phyloP scores from a whole-genome alignment of 1,140 invertebrate genomes.

The Goniozus legneri region DNA sequence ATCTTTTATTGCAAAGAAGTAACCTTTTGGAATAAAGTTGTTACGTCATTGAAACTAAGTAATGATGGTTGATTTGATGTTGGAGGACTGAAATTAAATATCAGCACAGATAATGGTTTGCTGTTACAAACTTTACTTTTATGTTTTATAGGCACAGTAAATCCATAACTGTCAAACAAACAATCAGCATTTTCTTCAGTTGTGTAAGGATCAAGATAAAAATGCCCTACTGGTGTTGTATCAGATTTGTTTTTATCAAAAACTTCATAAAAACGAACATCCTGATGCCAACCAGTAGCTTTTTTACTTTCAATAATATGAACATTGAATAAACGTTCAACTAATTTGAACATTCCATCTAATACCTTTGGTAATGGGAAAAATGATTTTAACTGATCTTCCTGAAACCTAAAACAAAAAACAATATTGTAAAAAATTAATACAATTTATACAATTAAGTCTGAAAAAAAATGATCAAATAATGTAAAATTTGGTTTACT shows the following conservation, averaged over 20 bases:
- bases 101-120: constrained; percentile 72
- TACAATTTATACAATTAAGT: constrained; percentile 9
- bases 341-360: constrained; percentile 70
- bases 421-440: constrained; percentile 10
- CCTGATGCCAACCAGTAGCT: constrained; percentile 75
- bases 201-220: constrained; percentile 80
- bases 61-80: constrained; percentile 63
- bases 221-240: constrained; percentile 67
- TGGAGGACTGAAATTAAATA: constrained; percentile 77
- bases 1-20: too few relatives aligned
- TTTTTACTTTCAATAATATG: constrained; percentile 67
- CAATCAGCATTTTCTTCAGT: constrained; percentile 63
- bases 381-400: constrained; percentile 72
- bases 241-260: constrained; percentile 65
- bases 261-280: constrained; percentile 81
- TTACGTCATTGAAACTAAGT: constrained; percentile 73
- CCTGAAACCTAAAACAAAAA: constrained; percentile 58
- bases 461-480: neutral
- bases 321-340: constrained; percentile 77
- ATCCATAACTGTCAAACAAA: constrained; percentile 61
- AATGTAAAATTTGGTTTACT: constrained; percentile 45
- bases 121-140: constrained; percentile 60
- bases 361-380: constrained; percentile 81
- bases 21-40: constrained; percentile 72
- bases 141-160: constrained; percentile 67